Evolutionary conservation across 2,888 invertebrate species (phyloP).

Genomic region (Ophion obscuratus): DNA sequence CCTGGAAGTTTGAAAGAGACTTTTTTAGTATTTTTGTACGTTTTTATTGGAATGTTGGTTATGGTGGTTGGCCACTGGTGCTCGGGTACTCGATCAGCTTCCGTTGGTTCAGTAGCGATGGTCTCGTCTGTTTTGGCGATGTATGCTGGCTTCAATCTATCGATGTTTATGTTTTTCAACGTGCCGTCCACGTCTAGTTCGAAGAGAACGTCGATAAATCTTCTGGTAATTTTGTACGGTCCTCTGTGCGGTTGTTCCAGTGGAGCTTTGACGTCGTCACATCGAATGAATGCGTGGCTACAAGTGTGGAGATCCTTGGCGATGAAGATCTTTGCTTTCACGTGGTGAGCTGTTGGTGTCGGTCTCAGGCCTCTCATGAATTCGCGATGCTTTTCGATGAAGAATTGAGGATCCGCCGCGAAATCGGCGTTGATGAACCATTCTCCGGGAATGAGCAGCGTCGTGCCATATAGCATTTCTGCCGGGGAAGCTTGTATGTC

Average conservation of each 20-base stretch:
- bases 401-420: conserved; percentile 16
- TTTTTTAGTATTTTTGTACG: conserved; percentile 21
- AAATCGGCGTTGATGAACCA: conserved; percentile 31
- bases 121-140: conserved; percentile 21
- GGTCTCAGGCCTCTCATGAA: too few relatives aligned
- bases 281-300: conserved; percentile 58
- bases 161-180: conserved; percentile 33
- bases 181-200: background rate
- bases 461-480: conserved; percentile 56
- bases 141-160: conserved; percentile 44
- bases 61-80: background rate
- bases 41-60: background rate
- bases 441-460: conserved; percentile 60
- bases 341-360: conserved; percentile 30
- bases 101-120: background rate
- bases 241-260: too few relatives aligned
- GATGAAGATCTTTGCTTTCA: conserved; percentile 9
- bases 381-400: conserved; percentile 9
- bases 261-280: background rate
- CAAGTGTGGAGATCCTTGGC: conserved; percentile 38
- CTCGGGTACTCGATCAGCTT: conserved; percentile 1
- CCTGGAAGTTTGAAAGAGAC: conserved; percentile 13
- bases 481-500: conserved; percentile 55
- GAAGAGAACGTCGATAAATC: too few relatives aligned
- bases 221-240: too few relatives aligned